Conservation (phyloP, 2,888 invertebrate species). For the Cabera pusaria region DNA sequence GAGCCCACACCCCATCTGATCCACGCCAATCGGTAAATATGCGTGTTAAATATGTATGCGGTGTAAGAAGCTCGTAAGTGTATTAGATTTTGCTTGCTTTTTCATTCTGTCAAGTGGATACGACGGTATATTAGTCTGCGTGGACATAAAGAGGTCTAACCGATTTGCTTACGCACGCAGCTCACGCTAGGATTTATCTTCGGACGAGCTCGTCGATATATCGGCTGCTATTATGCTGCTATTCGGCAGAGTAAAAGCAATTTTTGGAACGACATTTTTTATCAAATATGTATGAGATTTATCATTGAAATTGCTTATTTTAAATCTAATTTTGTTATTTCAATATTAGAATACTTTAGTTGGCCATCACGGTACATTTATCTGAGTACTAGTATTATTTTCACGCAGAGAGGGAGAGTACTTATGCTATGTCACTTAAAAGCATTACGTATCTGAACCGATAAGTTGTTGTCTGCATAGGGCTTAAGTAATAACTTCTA, state of each 20-base stretch:
- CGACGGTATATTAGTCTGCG: slow-evolving; percentile 50
- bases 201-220: slow-evolving; percentile 32
- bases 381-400: too few relatives aligned
- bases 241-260: slow-evolving; percentile 2
- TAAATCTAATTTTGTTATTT: too few relatives aligned
- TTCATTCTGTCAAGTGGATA: slow-evolving; percentile 74
- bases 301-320: too few relatives aligned
- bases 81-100: slow-evolving; percentile 81
- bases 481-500: slow-evolving; percentile 74
- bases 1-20: slow-evolving; percentile 59
- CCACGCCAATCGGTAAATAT: slow-evolving; percentile 82
- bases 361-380: too few relatives aligned
- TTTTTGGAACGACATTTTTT: too few relatives aligned
- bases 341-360: slow-evolving; percentile 3
- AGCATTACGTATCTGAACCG: slow-evolving; percentile 47
- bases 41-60: slow-evolving; percentile 83
- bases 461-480: slow-evolving; percentile 59
- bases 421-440: slow-evolving; percentile 29
- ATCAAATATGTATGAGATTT: too few relatives aligned
- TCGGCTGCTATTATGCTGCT: slow-evolving; percentile 28
- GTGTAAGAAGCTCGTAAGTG: slow-evolving; percentile 80
- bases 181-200: slow-evolving; percentile 56
- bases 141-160: slow-evolving; percentile 49
- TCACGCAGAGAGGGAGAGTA: slow-evolving; percentile 18
- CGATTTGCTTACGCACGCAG: slow-evolving; percentile 59